Conservation (phyloP, 1,140 invertebrate species). For the Globodera rostochiensis region DNA sequence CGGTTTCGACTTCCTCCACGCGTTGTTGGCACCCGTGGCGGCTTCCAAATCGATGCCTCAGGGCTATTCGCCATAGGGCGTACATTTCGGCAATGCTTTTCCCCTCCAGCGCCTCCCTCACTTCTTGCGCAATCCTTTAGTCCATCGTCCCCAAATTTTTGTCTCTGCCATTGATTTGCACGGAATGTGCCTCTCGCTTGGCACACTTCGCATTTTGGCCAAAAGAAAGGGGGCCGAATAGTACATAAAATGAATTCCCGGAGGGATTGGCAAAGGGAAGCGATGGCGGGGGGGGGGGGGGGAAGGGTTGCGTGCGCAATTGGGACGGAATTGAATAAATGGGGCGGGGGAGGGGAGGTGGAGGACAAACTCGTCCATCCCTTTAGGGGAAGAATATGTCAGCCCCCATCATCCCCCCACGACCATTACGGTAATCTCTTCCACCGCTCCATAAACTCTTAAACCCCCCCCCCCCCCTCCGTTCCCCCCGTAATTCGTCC, state of each 20-base stretch:
- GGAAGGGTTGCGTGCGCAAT: conserved; percentile 1
- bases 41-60: background rate
- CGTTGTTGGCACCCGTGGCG: background rate
- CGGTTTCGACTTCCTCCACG: background rate
- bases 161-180: background rate
- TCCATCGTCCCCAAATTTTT: background rate
- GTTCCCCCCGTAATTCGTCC: background rate
- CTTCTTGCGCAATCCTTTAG: background rate
- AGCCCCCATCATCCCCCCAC: background rate
- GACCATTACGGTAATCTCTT: background rate
- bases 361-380: background rate
- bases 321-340: conserved; percentile 1
- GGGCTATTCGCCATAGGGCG: background rate
- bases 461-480: too few species aligned
- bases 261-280: background rate
- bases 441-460: background rate
- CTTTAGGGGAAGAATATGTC: background rate
- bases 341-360: background rate
- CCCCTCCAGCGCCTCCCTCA: background rate
- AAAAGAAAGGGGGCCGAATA: conserved; percentile 1
- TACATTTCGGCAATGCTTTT: background rate
- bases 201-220: background rate
- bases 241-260: conserved; percentile 2
- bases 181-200: background rate
- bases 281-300: too few species aligned